These are phyloP conservation scores for Solea solea DNA, from an alignment of 2,113 vertebrate species.

Conservation along the genomic window DNA sequence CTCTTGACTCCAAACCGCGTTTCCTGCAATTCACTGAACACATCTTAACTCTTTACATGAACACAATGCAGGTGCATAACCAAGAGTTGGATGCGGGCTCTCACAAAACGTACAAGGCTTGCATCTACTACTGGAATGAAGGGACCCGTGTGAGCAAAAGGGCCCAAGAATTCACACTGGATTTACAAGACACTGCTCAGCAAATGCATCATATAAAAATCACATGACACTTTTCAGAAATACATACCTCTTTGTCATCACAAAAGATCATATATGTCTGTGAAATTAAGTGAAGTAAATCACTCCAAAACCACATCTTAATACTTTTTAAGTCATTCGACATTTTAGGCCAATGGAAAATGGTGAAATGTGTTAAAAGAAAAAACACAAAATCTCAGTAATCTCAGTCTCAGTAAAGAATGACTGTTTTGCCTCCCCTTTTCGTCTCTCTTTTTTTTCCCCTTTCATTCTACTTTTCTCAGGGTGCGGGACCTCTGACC, in stretches of 20 bases:
- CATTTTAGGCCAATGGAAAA: background rate
- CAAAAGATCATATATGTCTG: too few species aligned
- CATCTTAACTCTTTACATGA: constrained; percentile 21
- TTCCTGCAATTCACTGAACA: constrained; percentile 32
- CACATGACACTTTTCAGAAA: too few species aligned
- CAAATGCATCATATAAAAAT: too few species aligned
- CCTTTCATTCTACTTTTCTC: constrained; percentile 36
- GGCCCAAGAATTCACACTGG: too few species aligned
- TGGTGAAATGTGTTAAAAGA: background rate
- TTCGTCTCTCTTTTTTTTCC: constrained; percentile 3
- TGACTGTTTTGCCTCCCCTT: background rate
- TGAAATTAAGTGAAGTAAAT: background rate
- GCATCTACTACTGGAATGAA: background rate
- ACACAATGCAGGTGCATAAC: constrained; percentile 14
- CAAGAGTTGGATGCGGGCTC: background rate
- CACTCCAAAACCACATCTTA: background rate
- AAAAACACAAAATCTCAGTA: background rate
- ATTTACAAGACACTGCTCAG: too few species aligned
- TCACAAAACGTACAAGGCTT: background rate
- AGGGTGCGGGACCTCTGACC: constrained; percentile 54
- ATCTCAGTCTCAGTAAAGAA: background rate
- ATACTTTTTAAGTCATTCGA: background rate
- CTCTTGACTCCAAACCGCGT: constrained; percentile 20
- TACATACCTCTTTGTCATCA: too few species aligned
- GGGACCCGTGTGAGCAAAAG: too few species aligned